Evolutionary conservation across 2,113 vertebrate species (phyloP).

Genomic region (Antechinus flavipes): DNA sequence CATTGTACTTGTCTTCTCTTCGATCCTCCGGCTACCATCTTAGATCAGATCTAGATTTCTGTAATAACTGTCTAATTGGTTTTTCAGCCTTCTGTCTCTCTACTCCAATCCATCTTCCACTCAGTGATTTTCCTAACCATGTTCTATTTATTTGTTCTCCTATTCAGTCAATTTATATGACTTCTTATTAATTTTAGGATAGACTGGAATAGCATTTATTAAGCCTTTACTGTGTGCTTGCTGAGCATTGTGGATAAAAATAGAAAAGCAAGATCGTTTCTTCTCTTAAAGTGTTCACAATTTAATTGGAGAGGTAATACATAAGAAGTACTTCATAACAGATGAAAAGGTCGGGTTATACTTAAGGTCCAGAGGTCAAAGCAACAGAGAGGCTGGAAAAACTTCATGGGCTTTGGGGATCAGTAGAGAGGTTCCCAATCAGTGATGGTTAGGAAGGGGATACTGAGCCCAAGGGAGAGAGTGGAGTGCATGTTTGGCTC

Average conservation of each 20-base stretch:
- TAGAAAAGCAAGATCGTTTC: not conserved
- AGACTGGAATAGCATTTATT: not conserved
- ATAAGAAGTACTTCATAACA: not conserved
- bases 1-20: not conserved
- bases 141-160: not conserved
- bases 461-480: not conserved
- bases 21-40: not conserved
- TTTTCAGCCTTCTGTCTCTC: not conserved
- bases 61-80: not conserved
- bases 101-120: not conserved
- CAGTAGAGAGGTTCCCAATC: not conserved
- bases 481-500: not conserved
- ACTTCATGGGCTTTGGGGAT: not conserved
- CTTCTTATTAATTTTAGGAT: not conserved
- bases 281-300: not conserved
- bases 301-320: not conserved
- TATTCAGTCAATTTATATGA: not conserved
- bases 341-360: not conserved
- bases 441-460: not conserved
- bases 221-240: not conserved
- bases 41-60: not conserved
- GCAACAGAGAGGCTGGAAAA: not conserved
- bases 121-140: not conserved
- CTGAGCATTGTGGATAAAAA: not conserved
- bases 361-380: not conserved